Conservation (phyloP, 2,113 vertebrate genomes). For the Misgurnus anguillicaudatus region DNA sequence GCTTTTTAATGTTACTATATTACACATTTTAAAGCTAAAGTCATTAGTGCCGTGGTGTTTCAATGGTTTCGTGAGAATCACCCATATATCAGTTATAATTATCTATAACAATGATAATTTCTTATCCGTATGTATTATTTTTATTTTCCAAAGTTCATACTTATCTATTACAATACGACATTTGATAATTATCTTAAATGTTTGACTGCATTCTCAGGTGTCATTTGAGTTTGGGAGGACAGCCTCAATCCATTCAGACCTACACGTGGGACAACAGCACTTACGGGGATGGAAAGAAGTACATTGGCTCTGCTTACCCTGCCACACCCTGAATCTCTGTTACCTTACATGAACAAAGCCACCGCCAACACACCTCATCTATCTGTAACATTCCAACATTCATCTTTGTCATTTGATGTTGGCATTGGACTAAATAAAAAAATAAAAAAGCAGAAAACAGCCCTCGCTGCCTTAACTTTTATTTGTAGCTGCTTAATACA, state of each 20-base stretch:
- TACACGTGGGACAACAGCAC: conserved; percentile 86
- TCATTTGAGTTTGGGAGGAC: conserved; percentile 81
- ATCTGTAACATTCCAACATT: neutral
- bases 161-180: too few relatives aligned
- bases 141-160: too few relatives aligned
- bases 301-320: conserved; percentile 85
- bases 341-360: neutral
- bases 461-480: neutral
- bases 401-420: neutral
- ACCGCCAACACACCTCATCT: conserved; percentile 8
- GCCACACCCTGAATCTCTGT: conserved; percentile 58
- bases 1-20: too few relatives aligned
- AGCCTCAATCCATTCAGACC: conserved; percentile 82
- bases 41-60: too few relatives aligned
- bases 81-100: too few relatives aligned
- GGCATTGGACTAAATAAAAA: neutral
- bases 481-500: neutral
- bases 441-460: neutral
- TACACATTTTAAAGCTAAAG: too few relatives aligned
- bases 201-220: conserved; percentile 74
- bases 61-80: too few relatives aligned
- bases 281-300: conserved; percentile 82
- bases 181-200: neutral
- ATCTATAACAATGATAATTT: too few relatives aligned
- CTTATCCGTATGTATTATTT: too few relatives aligned